These are phyloP conservation scores for Stenurella melanura DNA, from an alignment of 2,888 invertebrate genomes.

Conservation along the genomic window DNA sequence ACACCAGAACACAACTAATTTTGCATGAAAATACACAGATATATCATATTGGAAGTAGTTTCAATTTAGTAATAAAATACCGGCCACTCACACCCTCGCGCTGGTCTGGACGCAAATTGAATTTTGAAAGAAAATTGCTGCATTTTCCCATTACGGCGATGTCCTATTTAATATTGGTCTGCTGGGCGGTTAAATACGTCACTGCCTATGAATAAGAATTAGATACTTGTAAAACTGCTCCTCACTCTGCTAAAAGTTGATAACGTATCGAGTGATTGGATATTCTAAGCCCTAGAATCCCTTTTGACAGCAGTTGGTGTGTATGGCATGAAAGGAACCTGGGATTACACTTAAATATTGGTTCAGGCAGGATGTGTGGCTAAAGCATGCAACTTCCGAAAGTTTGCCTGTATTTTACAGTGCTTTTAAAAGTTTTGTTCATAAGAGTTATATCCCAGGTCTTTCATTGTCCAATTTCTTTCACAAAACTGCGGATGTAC, in stretches of 20 bases:
- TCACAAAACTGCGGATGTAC: no score
- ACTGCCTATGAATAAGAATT: background rate
- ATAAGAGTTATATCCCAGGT: no score
- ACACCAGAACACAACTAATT: no score
- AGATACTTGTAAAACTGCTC: background rate
- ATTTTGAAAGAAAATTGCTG: background rate
- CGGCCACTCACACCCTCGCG: background rate
- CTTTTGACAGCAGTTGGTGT: background rate
- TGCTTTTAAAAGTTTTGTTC: no score
- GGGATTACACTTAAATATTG: background rate
- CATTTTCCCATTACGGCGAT: background rate
- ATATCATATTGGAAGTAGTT: background rate
- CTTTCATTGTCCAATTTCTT: no score
- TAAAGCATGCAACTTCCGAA: no score
- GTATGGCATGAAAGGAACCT: background rate
- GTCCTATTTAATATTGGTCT: background rate
- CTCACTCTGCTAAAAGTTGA: background rate
- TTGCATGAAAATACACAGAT: no score
- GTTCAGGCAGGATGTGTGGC: no score
- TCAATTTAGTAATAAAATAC: background rate
- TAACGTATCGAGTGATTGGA: background rate
- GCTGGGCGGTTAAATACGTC: background rate
- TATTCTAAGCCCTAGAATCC: background rate
- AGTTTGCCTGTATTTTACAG: no score
- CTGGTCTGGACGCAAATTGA: background rate